Evolutionary conservation across 2,797 vertebrate species (phyloP).

Genomic region (Sphenopsis melanotis): DNA sequence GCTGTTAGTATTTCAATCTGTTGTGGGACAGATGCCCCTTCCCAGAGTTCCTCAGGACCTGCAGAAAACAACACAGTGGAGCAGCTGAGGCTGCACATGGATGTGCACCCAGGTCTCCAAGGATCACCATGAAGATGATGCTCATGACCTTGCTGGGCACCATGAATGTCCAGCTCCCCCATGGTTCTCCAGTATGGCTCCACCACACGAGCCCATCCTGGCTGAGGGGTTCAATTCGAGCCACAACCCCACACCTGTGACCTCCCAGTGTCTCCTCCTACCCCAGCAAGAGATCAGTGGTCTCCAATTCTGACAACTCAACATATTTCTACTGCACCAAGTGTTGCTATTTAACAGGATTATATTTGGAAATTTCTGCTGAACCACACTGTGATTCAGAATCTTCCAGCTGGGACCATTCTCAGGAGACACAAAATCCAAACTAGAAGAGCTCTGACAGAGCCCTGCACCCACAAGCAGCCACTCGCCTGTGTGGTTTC

Average conservation of each 20-base stretch:
- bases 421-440: background rate
- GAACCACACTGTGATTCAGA: background rate
- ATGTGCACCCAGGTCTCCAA: fast-evolving
- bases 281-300: background rate
- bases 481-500: background rate
- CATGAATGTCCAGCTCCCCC: fast-evolving
- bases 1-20: background rate
- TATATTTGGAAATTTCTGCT: background rate
- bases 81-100: background rate
- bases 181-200: fast-evolving
- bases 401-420: background rate
- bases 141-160: fast-evolving
- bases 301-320: background rate
- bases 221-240: background rate
- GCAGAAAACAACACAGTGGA: background rate
- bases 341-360: background rate
- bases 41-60: background rate
- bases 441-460: background rate
- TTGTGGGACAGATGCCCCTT: background rate
- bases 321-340: background rate
- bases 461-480: background rate
- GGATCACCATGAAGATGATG: background rate
- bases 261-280: background rate
- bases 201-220: fast-evolving
- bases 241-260: background rate